Conservation (phyloP, 2,888 invertebrate genomes). For the Slavum lentiscoides region DNA sequence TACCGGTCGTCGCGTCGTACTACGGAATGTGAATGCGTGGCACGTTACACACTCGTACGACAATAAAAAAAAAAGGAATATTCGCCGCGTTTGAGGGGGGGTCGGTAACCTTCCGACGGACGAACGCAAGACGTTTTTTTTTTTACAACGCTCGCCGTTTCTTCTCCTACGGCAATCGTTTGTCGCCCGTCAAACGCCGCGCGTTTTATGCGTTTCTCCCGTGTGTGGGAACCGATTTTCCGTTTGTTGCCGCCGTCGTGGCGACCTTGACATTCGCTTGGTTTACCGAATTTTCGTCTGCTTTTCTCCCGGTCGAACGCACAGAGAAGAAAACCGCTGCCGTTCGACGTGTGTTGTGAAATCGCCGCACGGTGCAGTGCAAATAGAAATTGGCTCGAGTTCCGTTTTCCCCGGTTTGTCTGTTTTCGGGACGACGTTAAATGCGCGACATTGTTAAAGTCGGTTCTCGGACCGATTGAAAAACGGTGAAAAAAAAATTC, state of each 20-base stretch:
- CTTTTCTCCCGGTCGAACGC: too few species aligned
- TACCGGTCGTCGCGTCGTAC: background rate
- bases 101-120: too few species aligned
- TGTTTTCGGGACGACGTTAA: background rate
- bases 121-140: too few species aligned
- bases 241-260: background rate
- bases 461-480: background rate
- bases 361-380: background rate
- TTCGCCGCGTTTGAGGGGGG: too few species aligned
- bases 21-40: conserved; percentile 7
- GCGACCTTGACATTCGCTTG: background rate
- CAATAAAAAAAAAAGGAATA: too few species aligned
- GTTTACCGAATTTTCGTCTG: too few species aligned
- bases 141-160: too few species aligned
- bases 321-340: too few species aligned
- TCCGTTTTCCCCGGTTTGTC: background rate
- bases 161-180: too few species aligned
- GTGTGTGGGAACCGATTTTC: background rate
- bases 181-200: background rate
- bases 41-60: background rate
- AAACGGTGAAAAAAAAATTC: too few species aligned
- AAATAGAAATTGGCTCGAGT: background rate
- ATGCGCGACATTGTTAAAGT: background rate
- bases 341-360: background rate
- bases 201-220: background rate